Evolutionary conservation across 2,888 invertebrate species (phyloP), one percentile per base, ranked within the genome.

Genomic region (Eustalomyia histrio): DNA sequence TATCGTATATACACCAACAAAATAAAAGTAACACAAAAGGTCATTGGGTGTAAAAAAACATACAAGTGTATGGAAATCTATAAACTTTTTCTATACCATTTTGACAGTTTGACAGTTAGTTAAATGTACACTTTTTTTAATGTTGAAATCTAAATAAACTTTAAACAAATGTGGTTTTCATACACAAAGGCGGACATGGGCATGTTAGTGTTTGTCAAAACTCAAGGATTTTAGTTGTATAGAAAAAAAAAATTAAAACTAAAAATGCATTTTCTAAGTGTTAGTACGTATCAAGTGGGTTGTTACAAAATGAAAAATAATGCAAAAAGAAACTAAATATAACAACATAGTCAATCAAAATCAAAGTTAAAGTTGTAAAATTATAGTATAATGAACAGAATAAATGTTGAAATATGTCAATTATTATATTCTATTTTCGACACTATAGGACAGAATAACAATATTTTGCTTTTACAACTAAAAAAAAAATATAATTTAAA

Each of bases 1-100:
- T n/a, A n/a, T n/a, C n/a, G n/a, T n/a, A n/a, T n/a, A n/a, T 76
- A 58, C 39, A 58, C 24, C 55, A 57, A 33, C 57, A n/a, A 16
- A 63, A 63, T 52, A 72, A 72, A 76, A 76, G 64, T 78, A 81
- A 81, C 78, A 78, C 74, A 78, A 81, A 81, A 78, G 81, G 74
- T 75, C 78, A 75, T 74, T 74, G 69, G 81, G 71, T 71, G 81
- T 80, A 50, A 1, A 14, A 12, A 14, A 6, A 14, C 39, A 39
- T 47, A 14, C n/a, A 6, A 14, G n/a, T n/a, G 5, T n/a, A 47
- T 47, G 39, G 58, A 69, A 76, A 68, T 69, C 57, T 50, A 17
- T 53, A 53, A 53, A 72, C 52, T 72, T 43, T 60, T 29, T 60
- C 21, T 33, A 24, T 55, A 52, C 60, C 47, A 67, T 79, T 79